phyloP scores from a whole-genome alignment of 2,888 invertebrate species.

The Volucella bombylans region DNA sequence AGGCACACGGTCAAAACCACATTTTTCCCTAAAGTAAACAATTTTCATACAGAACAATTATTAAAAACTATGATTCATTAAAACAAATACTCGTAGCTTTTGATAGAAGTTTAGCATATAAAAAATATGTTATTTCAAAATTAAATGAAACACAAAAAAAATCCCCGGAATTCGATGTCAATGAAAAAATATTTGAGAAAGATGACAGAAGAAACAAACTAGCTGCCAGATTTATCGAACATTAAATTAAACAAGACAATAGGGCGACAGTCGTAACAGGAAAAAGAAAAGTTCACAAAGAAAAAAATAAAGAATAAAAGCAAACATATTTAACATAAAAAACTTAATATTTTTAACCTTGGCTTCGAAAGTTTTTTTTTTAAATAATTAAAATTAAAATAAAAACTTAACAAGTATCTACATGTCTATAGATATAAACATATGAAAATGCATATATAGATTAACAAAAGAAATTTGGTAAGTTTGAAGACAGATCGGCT shows the following conservation, averaged over 20 bases:
- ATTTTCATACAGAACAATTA: not conserved
- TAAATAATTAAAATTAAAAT: no score
- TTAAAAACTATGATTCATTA: slow-evolving; percentile 9
- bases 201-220: slow-evolving; percentile 31
- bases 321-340: no score
- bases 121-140: slow-evolving; percentile 4
- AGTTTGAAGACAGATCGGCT: no score
- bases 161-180: not conserved
- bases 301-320: no score
- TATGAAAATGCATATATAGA: no score
- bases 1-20: slow-evolving; percentile 28
- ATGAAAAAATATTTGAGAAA: slow-evolving; percentile 2
- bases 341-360: no score
- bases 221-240: slow-evolving; percentile 18
- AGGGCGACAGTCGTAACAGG: no score
- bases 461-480: no score
- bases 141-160: slow-evolving; percentile 4
- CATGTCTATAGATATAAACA: no score
- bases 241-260: not conserved
- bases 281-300: no score
- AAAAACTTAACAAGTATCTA: no score
- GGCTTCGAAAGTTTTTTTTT: no score
- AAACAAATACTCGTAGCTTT: not conserved
- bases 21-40: not conserved
- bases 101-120: not conserved